Percentiles rank a stretch among this genome's conserved stretches.
These are phyloP conservation scores for Macropis europaea DNA, from an alignment of 2,888 invertebrate genomes.

Conservation along the genomic window DNA sequence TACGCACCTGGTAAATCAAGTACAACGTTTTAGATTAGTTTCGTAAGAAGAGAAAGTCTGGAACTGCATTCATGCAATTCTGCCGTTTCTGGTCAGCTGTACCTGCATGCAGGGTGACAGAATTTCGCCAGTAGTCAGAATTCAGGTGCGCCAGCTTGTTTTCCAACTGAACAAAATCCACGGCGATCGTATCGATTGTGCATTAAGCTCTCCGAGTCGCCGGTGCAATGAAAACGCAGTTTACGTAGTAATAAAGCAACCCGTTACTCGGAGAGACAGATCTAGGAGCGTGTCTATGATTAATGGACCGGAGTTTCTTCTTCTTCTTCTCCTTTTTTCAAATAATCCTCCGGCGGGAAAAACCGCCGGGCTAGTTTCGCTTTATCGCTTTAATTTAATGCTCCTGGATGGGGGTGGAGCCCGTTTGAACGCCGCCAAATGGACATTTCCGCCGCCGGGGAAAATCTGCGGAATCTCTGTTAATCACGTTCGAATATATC, in stretches of 20 bases:
- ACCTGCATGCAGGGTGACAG: too few species aligned
- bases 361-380: constrained; percentile 7
- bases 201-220: constrained; percentile 30
- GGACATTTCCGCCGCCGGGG: background rate
- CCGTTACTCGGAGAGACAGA: constrained; percentile 12
- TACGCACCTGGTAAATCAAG: too few species aligned
- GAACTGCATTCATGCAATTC: too few species aligned
- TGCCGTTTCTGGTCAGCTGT: too few species aligned
- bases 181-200: constrained; percentile 45
- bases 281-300: constrained; percentile 22
- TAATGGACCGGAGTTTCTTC: constrained; percentile 29
- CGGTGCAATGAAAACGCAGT: constrained; percentile 39
- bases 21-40: too few species aligned
- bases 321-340: constrained; percentile 5
- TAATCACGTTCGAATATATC: constrained; percentile 4
- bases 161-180: background rate
- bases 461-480: background rate
- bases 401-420: background rate
- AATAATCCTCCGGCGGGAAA: constrained; percentile 7
- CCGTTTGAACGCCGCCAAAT: background rate
- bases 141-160: background rate
- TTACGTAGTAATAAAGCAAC: constrained; percentile 38
- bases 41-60: too few species aligned
- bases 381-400: constrained; percentile 1
- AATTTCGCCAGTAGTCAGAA: too few species aligned